phyloP scores from a whole-genome alignment of 2,797 vertebrate species.

The Alectoris magna region DNA sequence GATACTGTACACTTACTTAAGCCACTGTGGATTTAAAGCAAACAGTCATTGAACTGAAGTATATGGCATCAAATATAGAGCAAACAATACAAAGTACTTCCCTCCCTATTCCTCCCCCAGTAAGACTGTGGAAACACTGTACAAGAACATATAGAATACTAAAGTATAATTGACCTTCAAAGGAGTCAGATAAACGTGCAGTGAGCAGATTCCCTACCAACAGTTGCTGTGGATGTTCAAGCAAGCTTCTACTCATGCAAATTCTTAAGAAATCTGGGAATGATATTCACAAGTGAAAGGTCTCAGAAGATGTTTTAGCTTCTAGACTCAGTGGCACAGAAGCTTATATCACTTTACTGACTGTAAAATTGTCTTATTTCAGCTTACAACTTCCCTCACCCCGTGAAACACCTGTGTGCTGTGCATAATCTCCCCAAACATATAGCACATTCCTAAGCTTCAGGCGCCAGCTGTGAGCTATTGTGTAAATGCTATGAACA shows the following conservation, averaged over 20 bases:
- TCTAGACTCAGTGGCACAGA: background rate
- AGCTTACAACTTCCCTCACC: background rate
- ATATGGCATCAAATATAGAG: background rate
- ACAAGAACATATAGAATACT: background rate
- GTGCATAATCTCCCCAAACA: background rate
- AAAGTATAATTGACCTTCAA: background rate
- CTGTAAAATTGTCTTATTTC: background rate
- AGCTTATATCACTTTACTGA: background rate
- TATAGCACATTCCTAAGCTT: background rate
- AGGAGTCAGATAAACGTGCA: background rate
- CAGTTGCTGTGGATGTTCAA: too few relatives aligned
- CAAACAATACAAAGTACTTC: background rate
- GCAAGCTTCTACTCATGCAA: background rate
- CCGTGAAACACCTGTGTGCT: background rate
- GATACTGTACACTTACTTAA: background rate
- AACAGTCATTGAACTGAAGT: background rate
- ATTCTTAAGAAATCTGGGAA: background rate
- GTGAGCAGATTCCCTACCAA: accelerated
- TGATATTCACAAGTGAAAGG: background rate
- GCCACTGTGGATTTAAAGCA: background rate
- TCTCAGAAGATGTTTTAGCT: background rate
- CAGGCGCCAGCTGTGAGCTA: background rate
- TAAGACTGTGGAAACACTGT: background rate
- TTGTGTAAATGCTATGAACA: background rate
- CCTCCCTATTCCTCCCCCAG: background rate